Evolutionary conservation across 2,888 invertebrate genomes (phyloP), one percentile per base, ranked within the genome.

Genomic region (Andrena minutula): DNA sequence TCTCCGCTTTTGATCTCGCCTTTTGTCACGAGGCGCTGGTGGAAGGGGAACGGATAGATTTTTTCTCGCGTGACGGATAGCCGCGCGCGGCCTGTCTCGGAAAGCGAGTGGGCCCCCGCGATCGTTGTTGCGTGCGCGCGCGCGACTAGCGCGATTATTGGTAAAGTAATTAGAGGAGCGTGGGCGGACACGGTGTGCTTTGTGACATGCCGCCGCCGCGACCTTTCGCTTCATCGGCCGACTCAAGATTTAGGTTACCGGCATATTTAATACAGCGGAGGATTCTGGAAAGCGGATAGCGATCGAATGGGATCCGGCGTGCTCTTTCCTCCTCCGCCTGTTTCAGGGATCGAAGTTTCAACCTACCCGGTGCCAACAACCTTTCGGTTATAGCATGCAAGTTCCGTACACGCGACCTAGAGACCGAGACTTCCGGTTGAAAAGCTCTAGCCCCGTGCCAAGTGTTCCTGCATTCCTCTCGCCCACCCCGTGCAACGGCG

Each of bases 131-230:
- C 86, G 84, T 83, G 87, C 77, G 74, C 74, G 79, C 76, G 80
- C 75, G 75, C 72, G 53, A 74, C 82, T 80, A 88, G 65, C 83
- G 75, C 82, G 88, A 89, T 88, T 88, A 88, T 89, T 77, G 88
- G 85, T 87, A 85, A 88, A 89, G 84, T 85, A 89, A 88, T 88
- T 88, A 88, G 87, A 85, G 82, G 75, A 85, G 79, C 82, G 83
- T 79, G 75, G 85, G 87, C 68, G 84, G 75, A 71, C 73, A 68
- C 72, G 69, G 69, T 77, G 64, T 75, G 51, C 63, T 71, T 63
- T 70, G 70, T 66, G 76, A 84, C 83, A 74, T 75, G 63, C 73
- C 66, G 75, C 60, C 20, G 80, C 63, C 23, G 77, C 81, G 65
- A 78, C 79, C 84, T 82, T 88, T 84, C 75, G 65, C 78, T 73